Percentiles rank a stretch among this genome's conserved stretches.
phyloP scores from a whole-genome alignment of 2,797 vertebrate species.

The Enteromius unitaeniatus region DNA sequence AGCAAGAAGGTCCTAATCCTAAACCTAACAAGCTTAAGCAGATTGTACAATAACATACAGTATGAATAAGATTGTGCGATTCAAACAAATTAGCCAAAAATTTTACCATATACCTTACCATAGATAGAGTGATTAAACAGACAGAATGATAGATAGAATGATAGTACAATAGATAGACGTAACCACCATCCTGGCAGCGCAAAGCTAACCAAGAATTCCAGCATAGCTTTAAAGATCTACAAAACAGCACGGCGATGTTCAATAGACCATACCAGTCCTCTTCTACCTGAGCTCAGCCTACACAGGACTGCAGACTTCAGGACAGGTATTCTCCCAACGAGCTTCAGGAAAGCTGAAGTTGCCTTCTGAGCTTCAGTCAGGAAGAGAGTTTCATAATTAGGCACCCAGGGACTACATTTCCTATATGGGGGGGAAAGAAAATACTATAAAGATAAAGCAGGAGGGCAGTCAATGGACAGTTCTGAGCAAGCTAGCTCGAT shows the following conservation, averaged over 20 bases:
- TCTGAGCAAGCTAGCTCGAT: neutral
- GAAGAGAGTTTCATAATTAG: conserved; percentile 19
- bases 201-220: neutral
- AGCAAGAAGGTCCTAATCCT: no score
- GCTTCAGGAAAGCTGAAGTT: conserved; percentile 10
- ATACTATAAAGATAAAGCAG: conserved; percentile 6
- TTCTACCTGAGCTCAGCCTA: neutral
- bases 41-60: no score
- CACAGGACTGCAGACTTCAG: neutral
- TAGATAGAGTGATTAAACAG: neutral
- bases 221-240: neutral
- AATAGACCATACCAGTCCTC: neutral
- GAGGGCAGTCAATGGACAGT: neutral
- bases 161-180: no score
- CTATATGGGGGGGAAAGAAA: neutral
- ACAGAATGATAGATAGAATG: neutral
- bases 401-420: neutral
- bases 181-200: neutral
- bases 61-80: no score
- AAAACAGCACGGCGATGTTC: neutral
- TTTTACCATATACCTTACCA: no score
- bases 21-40: no score
- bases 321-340: neutral
- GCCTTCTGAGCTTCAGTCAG: conserved; percentile 2
- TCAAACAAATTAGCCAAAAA: no score